These are phyloP conservation scores for Cantharis flavilabris DNA, from an alignment of 2,888 invertebrate species.

Conservation along the genomic window DNA sequence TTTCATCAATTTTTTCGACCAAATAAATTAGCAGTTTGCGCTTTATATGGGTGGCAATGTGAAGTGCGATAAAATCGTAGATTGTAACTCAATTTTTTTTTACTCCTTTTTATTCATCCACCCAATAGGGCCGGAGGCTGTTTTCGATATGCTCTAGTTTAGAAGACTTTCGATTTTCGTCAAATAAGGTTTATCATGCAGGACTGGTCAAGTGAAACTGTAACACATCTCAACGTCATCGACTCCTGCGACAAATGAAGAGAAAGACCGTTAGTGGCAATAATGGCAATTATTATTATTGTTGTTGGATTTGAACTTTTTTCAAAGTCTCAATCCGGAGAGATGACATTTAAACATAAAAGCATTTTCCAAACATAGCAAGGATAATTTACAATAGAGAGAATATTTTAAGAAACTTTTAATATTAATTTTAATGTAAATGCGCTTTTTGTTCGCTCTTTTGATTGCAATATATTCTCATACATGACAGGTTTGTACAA, in stretches of 20 bases:
- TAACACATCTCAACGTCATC: constrained; percentile 33
- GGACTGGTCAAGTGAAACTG: constrained; percentile 44
- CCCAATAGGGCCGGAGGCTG: constrained; percentile 21
- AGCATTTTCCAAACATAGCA: neutral
- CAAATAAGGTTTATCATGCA: constrained; percentile 45
- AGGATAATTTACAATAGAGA: neutral
- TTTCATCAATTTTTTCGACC: neutral
- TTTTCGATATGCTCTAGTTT: constrained; percentile 43
- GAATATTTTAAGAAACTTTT: neutral
- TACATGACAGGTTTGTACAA: neutral
- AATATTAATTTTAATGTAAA: neutral
- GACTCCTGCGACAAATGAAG: constrained; percentile 14
- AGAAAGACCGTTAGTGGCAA: neutral
- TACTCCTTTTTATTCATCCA: constrained; percentile 17
- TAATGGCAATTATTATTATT: neutral
- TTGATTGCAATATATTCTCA: neutral
- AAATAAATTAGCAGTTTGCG: neutral
- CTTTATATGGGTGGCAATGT: neutral
- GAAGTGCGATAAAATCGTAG: neutral
- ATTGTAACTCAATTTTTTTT: constrained; percentile 5
- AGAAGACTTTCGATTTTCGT: constrained; percentile 46
- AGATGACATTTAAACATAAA: neutral
- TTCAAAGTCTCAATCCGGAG: neutral
- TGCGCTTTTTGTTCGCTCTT: neutral
- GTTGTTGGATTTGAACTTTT: neutral